Evolutionary conservation across 2,888 invertebrate genomes (phyloP), one percentile per base, ranked within the genome.

Genomic region (Limnephilus rhombicus): DNA sequence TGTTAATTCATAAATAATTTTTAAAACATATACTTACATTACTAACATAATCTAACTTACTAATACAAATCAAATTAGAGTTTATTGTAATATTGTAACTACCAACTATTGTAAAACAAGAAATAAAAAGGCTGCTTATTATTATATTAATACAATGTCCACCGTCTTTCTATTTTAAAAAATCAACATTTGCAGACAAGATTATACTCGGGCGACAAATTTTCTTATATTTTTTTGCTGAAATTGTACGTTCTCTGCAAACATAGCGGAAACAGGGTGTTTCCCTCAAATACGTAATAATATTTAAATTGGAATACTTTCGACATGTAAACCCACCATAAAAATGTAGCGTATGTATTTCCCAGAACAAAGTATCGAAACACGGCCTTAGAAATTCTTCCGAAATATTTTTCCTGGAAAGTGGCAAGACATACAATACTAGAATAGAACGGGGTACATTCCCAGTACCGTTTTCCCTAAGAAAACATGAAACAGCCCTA

Each of bases 401-500:
- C 9, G 37, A 83, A 37, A 83, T 34, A 83, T 41, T 24, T 83
- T 24, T 34, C 83, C 11, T 37, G 24, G 83, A 83, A 83, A 83
- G 83, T 83, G 83, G 83, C 34, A 83, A 83, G 83, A 37, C 34
- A 83, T 41, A 83, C 37, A 83, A 37, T 83, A 18, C 31, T 24
- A 37, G 37, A 83, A 83, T 83, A 34, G 24, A 9, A 24, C 0
- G 9, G 68, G 68, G 18, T 29, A 86, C 86, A 41, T 85, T 41
- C 85, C 37, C 41, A 81, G 24, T 87, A 80, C 12, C 85, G 53
- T 37, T 85, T 88, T 82, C 7, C 91, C 89, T 91, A 68, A 88
- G 90, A 92, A 90, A 92, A 92, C 90, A 92, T n/a, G 91, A 85
- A 31, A 89, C 89, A n/a, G 68, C 31, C 89, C 45, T 13, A 29